Evolutionary conservation across 2,797 vertebrate species (phyloP), one percentile per base, ranked within the genome.

Genomic region (Carcharodon carcharias): DNA sequence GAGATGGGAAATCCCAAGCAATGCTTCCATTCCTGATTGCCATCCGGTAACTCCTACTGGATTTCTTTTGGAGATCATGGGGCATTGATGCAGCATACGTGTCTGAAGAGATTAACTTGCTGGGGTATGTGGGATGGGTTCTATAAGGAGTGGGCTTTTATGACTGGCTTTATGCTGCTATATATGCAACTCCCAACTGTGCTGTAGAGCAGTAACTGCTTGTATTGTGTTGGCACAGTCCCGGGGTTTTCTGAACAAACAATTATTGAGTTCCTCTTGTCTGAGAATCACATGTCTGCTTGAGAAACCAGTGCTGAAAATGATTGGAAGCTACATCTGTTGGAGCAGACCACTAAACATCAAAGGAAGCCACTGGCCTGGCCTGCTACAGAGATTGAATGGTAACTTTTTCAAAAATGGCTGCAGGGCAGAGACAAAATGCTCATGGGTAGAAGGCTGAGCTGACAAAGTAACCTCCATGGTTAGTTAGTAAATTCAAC

Each of bases 261-360:
- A 93, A 67, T 67, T 63, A 93, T 67, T 67, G 91, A 92, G 21
- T 11, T 67, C n/a, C 91, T 67, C 91, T 91, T 93, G 91, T 40
- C n/a, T 67, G 91, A 93, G 21, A n/a, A 67, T 40, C 40, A 23
- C 40, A 67, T 40, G 31, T 63, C 88, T 67, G 63, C n/a, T 26
- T 67, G 65, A 67, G 63, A 93, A 23, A 6, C 63, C 9, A n/a
- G 8, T 23, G 61, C 89, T 63, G 61, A 92, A n/a, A 92, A n/a
- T 63, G 58, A 65, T 92, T 45, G 8, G 61, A 93, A 45, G 35
- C 91, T 45, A 65, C 58, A 40, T 40, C 89, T 92, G 61, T 63
- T 18, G 18, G 16, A n/a, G 35, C 18, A n/a, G 61, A 45, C 63
- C 40, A 23, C 61, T 93, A 2, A 93, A 93, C 9, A 23, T 85